phyloP scores from a whole-genome alignment of 2,888 invertebrate genomes.

The Lomographa bimaculata region DNA sequence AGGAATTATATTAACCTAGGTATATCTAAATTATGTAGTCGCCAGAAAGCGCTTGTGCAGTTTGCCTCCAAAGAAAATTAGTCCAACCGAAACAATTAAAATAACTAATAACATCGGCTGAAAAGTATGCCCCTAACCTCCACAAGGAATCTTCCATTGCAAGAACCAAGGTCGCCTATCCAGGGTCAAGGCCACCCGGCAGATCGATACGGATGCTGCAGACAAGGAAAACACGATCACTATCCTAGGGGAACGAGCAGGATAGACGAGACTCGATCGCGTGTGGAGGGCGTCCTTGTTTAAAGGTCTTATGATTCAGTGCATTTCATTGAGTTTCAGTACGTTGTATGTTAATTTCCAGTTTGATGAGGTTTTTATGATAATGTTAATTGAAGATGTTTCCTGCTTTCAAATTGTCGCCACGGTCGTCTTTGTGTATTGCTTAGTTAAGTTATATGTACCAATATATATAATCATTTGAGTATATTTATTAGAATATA shows the following conservation, averaged over 20 bases:
- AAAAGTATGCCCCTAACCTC: background rate
- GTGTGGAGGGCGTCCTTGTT: constrained; percentile 1
- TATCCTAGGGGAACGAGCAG: constrained; percentile 32
- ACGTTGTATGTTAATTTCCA: background rate
- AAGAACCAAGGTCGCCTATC: constrained; percentile 29
- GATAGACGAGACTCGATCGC: constrained; percentile 14
- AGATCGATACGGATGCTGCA: constrained; percentile 79
- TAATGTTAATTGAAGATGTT: constrained; percentile 7
- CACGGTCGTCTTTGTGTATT: constrained; percentile 7
- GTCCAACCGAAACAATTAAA: no score
- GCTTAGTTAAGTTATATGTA: no score
- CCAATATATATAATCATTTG: no score
- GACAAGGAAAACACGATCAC: constrained; percentile 42
- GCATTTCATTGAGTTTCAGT: constrained; percentile 6
- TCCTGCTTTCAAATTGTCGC: constrained; percentile 13
- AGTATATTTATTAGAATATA: no score
- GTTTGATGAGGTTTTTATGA: background rate
- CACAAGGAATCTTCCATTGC: constrained; percentile 19
- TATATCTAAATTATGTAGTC: no score
- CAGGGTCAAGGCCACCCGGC: constrained; percentile 65
- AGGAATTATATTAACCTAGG: no score
- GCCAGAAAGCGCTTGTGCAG: no score
- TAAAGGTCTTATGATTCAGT: constrained; percentile 10
- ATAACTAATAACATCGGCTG: no score
- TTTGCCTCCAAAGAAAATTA: no score